Percentiles rank a stretch among this genome's conserved stretches.
phyloP scores from a whole-genome alignment of 1,140 invertebrate species.

The Meloidogyne exigua region DNA sequence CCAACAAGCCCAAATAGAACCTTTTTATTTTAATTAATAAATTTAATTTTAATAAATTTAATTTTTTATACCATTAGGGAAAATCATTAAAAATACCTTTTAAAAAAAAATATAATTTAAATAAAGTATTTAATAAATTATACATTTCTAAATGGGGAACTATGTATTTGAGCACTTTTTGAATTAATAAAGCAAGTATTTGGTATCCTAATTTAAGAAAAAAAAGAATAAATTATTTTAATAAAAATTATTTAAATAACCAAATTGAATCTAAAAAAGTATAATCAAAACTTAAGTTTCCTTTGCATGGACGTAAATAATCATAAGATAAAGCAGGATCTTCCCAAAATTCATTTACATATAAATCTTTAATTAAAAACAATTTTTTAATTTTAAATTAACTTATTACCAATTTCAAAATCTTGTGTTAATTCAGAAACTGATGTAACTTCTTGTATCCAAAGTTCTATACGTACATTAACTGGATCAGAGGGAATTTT shows the following conservation, averaged over 20 bases:
- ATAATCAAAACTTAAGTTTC: slow-evolving; percentile 60
- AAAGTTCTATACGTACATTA: slow-evolving; percentile 60
- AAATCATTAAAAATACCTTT: slow-evolving; percentile 60
- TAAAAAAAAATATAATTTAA: background rate
- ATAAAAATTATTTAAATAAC: slow-evolving; percentile 35
- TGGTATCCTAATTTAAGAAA: slow-evolving; percentile 18
- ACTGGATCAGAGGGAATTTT: slow-evolving; percentile 59
- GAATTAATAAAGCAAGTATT: slow-evolving; percentile 62
- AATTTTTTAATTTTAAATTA: slow-evolving; percentile 21
- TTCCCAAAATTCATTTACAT: slow-evolving; percentile 63
- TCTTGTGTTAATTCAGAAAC: slow-evolving; percentile 63
- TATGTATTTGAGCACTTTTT: slow-evolving; percentile 59
- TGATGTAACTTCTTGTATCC: slow-evolving; percentile 49
- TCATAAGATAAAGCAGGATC: slow-evolving; percentile 59
- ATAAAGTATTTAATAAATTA: background rate
- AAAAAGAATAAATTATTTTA: background rate
- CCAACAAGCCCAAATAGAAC: slow-evolving; percentile 61
- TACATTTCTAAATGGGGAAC: slow-evolving; percentile 60
- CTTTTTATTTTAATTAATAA: slow-evolving; percentile 15
- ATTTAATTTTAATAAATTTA: slow-evolving; percentile 13
- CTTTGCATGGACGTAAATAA: slow-evolving; percentile 61
- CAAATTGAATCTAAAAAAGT: slow-evolving; percentile 57
- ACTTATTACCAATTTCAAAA: slow-evolving; percentile 60
- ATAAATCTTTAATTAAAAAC: slow-evolving; percentile 53
- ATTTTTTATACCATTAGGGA: slow-evolving; percentile 54